Base-by-base conservation (phyloP, 37 sponge, comb jelly and placozoan species). In the Halisarca cf. caerulea region DNA sequence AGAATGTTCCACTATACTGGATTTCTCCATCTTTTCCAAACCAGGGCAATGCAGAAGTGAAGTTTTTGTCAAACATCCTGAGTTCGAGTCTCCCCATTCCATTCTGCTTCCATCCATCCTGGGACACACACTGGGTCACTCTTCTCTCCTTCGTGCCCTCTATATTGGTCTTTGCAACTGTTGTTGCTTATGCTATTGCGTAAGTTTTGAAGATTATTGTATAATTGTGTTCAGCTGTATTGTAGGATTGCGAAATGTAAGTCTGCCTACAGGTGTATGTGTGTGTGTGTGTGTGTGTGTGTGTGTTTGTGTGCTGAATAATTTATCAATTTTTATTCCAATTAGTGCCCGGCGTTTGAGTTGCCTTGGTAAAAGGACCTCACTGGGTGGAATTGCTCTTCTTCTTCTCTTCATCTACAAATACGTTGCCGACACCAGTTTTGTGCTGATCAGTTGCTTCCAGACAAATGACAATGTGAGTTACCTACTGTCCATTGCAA, bases 351-450 rank as follows among this genome's bases (percentile, higher is more conserved):
- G 78, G 15, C 80, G 21, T 40, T 30, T 82, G 32, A 71, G 66
- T 23, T 4, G 35, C 77, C 87, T 93, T 37, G 75, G 85, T 28
- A 81, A 84, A 38, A 83, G 72, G 28, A 84, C 90, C 5, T 84
- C 93, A 18, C 73, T 93, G 32, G 83, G 88, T 33, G 93, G 90
- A 1, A 84, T 93, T 80, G 80, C 88, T 35, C 81, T 84, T 20
- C 66, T 93, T 59, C 69, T 44, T 18, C 58, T 89, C 40, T 90
- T 93, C 41, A 43, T 93, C n/a, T 93, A 90, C 82, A 93, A 93
- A 70, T 93, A 93, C 44, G 32, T 93, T 1, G 90, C 90, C 0
- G 93, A 93, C 81, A 87, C 93, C 7, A 61, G 87, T 60, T 87
- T 89, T 82, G 59, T 93, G n/a, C 81, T 89, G 21, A 41, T 93